These are phyloP conservation scores for Muschampia plurimacula DNA, from an alignment of 2,888 invertebrate species.

Conservation along the genomic window DNA sequence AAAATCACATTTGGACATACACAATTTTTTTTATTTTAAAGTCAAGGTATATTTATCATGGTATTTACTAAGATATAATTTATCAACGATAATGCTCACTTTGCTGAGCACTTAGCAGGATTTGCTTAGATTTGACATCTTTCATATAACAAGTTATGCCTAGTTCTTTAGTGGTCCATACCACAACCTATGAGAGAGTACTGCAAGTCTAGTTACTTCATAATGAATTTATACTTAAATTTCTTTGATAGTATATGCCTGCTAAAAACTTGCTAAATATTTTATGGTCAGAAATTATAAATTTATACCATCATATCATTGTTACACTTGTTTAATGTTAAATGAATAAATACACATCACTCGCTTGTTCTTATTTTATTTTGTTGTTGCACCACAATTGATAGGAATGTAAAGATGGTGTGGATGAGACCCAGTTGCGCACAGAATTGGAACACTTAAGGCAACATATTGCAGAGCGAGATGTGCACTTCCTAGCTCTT, in stretches of 20 bases:
- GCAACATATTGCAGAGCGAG: slow-evolving; percentile 92
- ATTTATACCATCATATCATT: not conserved
- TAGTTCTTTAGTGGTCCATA: too few relatives aligned
- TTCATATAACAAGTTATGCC: too few relatives aligned
- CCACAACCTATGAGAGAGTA: too few relatives aligned
- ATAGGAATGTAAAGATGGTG: slow-evolving; percentile 77
- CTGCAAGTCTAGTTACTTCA: too few relatives aligned
- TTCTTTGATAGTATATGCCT: not conserved
- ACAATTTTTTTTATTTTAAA: too few relatives aligned
- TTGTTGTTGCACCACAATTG: slow-evolving; percentile 65
- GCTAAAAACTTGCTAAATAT: not conserved
- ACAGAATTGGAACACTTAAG: slow-evolving; percentile 95
- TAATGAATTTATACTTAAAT: not conserved
- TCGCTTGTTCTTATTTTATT: slow-evolving; percentile 61
- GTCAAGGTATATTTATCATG: too few relatives aligned
- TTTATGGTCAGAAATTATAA: slow-evolving; percentile 8
- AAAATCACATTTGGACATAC: too few relatives aligned
- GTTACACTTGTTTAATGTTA: slow-evolving; percentile 19
- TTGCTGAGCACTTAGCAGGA: too few relatives aligned
- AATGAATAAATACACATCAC: slow-evolving; percentile 45
- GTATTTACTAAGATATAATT: too few relatives aligned
- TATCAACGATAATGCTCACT: too few relatives aligned
- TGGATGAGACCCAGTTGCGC: slow-evolving; percentile 88
- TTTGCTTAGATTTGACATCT: too few relatives aligned
- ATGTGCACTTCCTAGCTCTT: slow-evolving; percentile 93